Evolutionary conservation across 1,140 invertebrate genomes (phyloP).

Genomic region (Whitmania pigra): DNA sequence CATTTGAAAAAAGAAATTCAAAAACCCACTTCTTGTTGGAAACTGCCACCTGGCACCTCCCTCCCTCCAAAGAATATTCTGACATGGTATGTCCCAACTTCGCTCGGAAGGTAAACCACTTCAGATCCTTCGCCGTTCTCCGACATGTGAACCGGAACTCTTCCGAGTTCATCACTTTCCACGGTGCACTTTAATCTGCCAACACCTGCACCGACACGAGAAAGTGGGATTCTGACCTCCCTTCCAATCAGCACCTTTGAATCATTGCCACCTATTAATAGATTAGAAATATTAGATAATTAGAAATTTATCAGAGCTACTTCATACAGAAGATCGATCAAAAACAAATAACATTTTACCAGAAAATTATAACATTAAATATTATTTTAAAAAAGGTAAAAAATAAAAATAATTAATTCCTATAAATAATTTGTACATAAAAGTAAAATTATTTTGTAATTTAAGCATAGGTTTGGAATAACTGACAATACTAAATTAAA

Average conservation of each 20-base stretch:
- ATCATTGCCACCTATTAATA: too few species aligned
- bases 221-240: not conserved
- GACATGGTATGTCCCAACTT: constrained; percentile 64
- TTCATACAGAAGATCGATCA: too few species aligned
- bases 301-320: too few species aligned
- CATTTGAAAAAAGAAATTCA: not conserved
- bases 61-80: constrained; percentile 70
- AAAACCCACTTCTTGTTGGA: constrained; percentile 32
- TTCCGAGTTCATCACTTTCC: not conserved
- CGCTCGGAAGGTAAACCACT: constrained; percentile 51
- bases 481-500: too few species aligned
- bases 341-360: too few species aligned
- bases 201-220: not conserved
- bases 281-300: too few species aligned
- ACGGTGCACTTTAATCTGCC: not conserved
- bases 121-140: constrained; percentile 33
- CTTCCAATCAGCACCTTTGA: not conserved
- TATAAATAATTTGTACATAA: too few species aligned
- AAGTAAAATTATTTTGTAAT: too few species aligned
- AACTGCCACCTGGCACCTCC: constrained; percentile 62
- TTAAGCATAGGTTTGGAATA: too few species aligned
- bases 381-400: too few species aligned
- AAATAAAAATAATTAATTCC: too few species aligned
- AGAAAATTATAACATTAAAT: too few species aligned
- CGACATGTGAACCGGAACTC: not conserved